phyloP scores from a whole-genome alignment of 2,113 vertebrate species.

The Microcebus tavaratra region DNA sequence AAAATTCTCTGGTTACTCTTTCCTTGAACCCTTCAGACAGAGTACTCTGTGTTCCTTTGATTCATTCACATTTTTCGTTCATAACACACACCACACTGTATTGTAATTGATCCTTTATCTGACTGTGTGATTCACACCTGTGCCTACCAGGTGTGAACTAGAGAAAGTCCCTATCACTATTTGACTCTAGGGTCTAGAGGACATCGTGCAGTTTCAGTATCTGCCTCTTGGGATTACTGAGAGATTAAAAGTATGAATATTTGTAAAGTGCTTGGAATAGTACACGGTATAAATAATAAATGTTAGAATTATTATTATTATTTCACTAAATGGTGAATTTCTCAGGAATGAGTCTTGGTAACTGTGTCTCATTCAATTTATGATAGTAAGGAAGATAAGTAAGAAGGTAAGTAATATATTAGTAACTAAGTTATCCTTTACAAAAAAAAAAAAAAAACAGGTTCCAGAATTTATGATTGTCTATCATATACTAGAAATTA shows the following conservation, averaged over 20 bases:
- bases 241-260: background rate
- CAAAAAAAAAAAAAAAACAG: background rate
- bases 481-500: background rate
- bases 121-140: background rate
- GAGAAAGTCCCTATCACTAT: background rate
- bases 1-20: background rate
- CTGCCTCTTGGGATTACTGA: background rate
- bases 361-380: conserved; percentile 5
- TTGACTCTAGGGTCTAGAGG: background rate
- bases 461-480: background rate
- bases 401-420: background rate
- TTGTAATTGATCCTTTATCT: background rate
- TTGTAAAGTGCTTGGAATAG: background rate
- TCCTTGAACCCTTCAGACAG: background rate
- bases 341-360: background rate
- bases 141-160: background rate
- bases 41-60: background rate
- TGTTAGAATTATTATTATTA: background rate
- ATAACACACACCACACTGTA: background rate
- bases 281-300: background rate
- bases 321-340: background rate
- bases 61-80: background rate
- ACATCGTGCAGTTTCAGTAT: background rate
- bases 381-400: background rate
- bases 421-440: background rate